Evolutionary conservation across 1,140 invertebrate genomes (phyloP), one percentile per base, ranked within the genome.

Genomic region (Heliconius hewitsoni): DNA sequence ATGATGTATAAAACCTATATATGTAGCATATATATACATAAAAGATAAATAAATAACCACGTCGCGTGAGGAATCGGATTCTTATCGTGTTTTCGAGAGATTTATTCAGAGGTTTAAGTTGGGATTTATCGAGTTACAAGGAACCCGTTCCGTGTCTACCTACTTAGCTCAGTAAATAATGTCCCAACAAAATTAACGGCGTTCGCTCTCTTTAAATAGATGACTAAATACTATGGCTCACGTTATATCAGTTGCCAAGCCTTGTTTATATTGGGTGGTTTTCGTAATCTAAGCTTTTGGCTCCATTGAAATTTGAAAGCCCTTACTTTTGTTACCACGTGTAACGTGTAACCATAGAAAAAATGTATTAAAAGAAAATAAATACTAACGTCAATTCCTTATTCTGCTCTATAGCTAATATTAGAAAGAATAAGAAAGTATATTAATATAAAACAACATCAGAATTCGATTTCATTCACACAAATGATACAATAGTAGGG

Each of bases 81-180:
- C 91, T 94, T 94, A 94, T 94, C 93, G 91, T 89, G 88, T 90
- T 89, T 87, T 85, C 82, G 79, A 82, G 82, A 92, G 91, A 94
- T 94, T 94, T 94, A 94, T 93, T 89, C 82, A 78, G 82, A 83
- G 88, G 89, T 90, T 91, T 87, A 87, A 87, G 80, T 71, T 76
- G 82, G 82, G 86, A 93, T 94, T 93, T 94, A 94, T 91, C 82
- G 88, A 73, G 88, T 88, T 87, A 90, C 89, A 90, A 87, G 88
- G 82, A 93, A 93, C 93, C 89, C 89, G 93, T 92, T 93, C 85
- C 93, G 91, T 93, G 92, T 88, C 93, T 94, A 90, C 91, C 92
- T 93, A 91, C 91, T 92, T 89, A 89, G 86, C 89, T 91, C 87
- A 87, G 90, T 93, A 94, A 94, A 94, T 94, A 93, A 93, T 91